Evolutionary conservation across 1,140 invertebrate species (phyloP).

Genomic region (Penaeus indicus): DNA sequence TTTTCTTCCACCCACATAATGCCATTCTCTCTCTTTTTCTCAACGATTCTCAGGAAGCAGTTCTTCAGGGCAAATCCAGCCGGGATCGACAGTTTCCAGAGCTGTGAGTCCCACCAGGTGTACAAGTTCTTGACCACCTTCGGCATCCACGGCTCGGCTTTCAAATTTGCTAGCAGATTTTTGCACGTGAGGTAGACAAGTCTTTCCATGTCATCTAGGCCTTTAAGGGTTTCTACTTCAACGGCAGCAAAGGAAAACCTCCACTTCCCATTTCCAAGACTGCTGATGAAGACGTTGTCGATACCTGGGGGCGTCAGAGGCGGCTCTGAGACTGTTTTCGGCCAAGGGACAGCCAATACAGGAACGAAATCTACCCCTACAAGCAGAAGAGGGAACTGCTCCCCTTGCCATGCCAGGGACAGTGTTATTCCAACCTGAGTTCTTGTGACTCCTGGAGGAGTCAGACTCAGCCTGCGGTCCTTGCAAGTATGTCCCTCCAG

Average conservation of each 20-base stretch:
- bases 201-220: not conserved
- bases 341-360: constrained; percentile 19
- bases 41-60: no score
- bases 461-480: constrained; percentile 13
- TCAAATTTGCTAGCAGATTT: not conserved
- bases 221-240: not conserved
- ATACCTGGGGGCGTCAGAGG: not conserved
- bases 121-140: not conserved
- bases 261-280: not conserved
- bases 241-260: constrained; percentile 2
- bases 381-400: constrained; percentile 7
- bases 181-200: not conserved
- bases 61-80: no score
- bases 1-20: no score
- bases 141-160: constrained; percentile 36
- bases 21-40: no score
- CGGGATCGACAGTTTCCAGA: not conserved
- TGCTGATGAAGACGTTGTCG: not conserved
- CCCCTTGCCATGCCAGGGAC: constrained; percentile 26
- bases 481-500: not conserved
- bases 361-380: constrained; percentile 38
- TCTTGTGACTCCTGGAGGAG: constrained; percentile 22
- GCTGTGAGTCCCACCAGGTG: constrained; percentile 19
- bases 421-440: constrained; percentile 16
- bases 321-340: not conserved